These are phyloP conservation scores for Ambastaia sidthimunki DNA, from an alignment of 2,797 vertebrate species.

Conservation along the genomic window DNA sequence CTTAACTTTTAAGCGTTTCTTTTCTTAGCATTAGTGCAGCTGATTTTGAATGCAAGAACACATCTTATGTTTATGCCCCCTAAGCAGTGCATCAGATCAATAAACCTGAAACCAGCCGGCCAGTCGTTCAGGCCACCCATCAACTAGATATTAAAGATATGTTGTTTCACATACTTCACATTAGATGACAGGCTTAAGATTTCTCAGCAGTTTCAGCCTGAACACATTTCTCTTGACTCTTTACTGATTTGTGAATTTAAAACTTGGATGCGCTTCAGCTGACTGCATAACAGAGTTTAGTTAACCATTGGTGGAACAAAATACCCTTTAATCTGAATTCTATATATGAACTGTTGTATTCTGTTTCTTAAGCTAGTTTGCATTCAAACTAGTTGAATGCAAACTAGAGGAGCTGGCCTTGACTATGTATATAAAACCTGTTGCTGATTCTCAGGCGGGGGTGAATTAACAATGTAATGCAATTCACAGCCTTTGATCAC, in stretches of 20 bases:
- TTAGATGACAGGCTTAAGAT: no score
- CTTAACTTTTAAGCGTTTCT: no score
- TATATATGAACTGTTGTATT: neutral
- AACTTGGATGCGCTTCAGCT: neutral
- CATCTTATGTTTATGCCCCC: neutral
- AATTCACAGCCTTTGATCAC: neutral
- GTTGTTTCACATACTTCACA: neutral
- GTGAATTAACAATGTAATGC: neutral
- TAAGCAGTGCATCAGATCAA: neutral
- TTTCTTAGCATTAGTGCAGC: neutral
- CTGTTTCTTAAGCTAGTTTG: neutral
- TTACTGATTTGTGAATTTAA: conserved; percentile 5
- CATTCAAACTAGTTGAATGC: neutral
- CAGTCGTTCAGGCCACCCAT: neutral
- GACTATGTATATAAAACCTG: conserved; percentile 5
- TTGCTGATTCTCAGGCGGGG: neutral
- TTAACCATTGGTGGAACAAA: neutral
- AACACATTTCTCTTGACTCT: neutral
- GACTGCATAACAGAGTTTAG: neutral
- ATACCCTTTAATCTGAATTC: conserved; percentile 8
- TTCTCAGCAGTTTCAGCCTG: neutral
- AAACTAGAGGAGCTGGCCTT: neutral
- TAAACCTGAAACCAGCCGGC: neutral
- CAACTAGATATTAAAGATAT: neutral
- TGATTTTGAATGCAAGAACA: neutral